Evolutionary conservation across 2,888 invertebrate species (phyloP).

Genomic region (Epinotia ramella): DNA sequence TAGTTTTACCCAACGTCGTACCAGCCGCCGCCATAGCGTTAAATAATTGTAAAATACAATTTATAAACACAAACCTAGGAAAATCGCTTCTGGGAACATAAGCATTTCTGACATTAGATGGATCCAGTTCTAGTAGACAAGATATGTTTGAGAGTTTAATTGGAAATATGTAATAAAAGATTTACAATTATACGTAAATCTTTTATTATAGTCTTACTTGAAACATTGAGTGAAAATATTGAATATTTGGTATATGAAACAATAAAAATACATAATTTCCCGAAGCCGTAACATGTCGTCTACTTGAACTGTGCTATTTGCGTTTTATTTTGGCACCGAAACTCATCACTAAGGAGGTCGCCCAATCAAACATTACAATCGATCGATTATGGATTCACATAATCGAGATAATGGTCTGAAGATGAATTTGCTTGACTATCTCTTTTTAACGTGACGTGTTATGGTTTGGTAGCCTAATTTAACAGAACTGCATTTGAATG

Average conservation of each 20-base stretch:
- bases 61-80: conserved; percentile 9
- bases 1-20: conserved; percentile 51
- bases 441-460: background rate
- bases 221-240: background rate
- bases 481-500: no score
- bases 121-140: conserved; percentile 23
- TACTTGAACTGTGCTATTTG: conserved; percentile 24
- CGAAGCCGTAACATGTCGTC: background rate
- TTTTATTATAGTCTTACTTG: no score
- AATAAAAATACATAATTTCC: background rate
- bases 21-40: conserved; percentile 48
- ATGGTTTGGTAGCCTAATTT: no score
- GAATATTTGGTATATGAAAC: background rate
- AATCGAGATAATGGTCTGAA: background rate
- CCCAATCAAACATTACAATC: conserved; percentile 2
- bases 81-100: background rate
- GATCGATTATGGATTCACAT: conserved; percentile 13
- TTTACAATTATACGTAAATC: no score
- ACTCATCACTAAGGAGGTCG: background rate
- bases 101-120: conserved; percentile 24
- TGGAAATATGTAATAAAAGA: background rate
- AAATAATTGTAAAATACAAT: conserved; percentile 28
- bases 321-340: conserved; percentile 30
- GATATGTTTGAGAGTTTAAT: no score
- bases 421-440: background rate